phyloP scores from a whole-genome alignment of 1,140 invertebrate species.

The roundworm (Caenorhabditis elegans) region DNA sequence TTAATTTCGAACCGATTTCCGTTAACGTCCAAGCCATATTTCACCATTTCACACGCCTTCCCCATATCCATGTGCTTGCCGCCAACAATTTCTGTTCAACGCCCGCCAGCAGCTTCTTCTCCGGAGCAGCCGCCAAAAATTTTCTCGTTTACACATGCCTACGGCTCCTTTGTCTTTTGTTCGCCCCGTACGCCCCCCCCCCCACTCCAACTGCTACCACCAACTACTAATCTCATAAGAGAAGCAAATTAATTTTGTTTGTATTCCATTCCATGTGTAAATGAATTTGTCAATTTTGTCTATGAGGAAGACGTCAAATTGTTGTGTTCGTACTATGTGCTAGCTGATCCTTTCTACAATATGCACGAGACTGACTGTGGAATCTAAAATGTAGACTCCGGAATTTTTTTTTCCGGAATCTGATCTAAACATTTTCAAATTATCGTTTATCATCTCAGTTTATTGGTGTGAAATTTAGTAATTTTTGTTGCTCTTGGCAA shows the following conservation, averaged over 20 bases:
- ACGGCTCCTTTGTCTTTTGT: constrained; percentile 22
- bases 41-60: constrained; percentile 27
- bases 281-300: not conserved
- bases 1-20: constrained; percentile 29
- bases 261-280: not conserved
- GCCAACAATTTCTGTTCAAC: not conserved
- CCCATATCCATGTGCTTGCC: not conserved
- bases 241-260: constrained; percentile 6
- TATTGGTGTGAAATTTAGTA: too few relatives aligned
- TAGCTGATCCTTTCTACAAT: too few relatives aligned
- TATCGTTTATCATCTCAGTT: too few relatives aligned
- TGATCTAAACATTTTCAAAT: too few relatives aligned
- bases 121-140: constrained; percentile 21
- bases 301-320: not conserved
- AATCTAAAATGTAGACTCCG: too few relatives aligned
- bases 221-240: constrained; percentile 5
- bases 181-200: not conserved
- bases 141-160: constrained; percentile 23
- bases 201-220: not conserved
- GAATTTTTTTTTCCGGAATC: too few relatives aligned
- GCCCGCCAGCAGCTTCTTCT: not conserved
- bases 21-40: not conserved
- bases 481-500: too few relatives aligned
- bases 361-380: too few relatives aligned
- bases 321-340: not conserved